Conservation (phyloP, 2,113 vertebrate species). For the Lipophrys pholis region DNA sequence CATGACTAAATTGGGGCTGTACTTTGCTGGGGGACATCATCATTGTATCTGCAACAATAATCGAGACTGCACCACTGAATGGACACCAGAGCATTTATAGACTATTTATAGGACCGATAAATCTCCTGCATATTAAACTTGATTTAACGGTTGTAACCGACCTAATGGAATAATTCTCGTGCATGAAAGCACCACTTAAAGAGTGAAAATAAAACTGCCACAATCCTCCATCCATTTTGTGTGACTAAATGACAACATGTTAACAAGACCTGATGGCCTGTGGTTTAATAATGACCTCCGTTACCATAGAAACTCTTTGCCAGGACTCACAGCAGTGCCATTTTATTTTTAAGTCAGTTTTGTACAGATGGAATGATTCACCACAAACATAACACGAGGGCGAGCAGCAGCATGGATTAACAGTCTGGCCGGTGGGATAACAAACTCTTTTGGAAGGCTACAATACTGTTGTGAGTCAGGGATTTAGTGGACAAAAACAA, state of each 20-base stretch:
- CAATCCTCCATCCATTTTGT: conserved; percentile 2
- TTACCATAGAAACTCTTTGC: conserved; percentile 56
- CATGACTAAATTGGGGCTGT: no score
- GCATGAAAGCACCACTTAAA: conserved; percentile 4
- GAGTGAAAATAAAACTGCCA: neutral
- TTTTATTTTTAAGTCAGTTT: conserved; percentile 42
- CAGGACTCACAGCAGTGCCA: conserved; percentile 28
- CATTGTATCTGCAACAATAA: no score
- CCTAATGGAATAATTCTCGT: neutral
- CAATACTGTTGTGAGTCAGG: conserved; percentile 46
- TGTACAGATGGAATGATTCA: conserved; percentile 57
- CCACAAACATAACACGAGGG: conserved; percentile 45
- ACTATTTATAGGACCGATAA: no score
- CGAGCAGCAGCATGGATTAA: conserved; percentile 67
- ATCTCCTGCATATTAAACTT: neutral
- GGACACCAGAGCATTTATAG: no score
- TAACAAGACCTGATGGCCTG: conserved; percentile 24
- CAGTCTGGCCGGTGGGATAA: conserved; percentile 60
- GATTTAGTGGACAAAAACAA: conserved; percentile 71
- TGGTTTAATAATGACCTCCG: conserved; percentile 53
- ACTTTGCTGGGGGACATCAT: no score
- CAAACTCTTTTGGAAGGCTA: conserved; percentile 55
- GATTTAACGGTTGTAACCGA: neutral
- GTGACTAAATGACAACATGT: conserved; percentile 15
- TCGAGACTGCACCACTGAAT: no score